Evolutionary conservation across 2,888 invertebrate species (phyloP).

Genomic region (Pristionchus exspectatus): DNA sequence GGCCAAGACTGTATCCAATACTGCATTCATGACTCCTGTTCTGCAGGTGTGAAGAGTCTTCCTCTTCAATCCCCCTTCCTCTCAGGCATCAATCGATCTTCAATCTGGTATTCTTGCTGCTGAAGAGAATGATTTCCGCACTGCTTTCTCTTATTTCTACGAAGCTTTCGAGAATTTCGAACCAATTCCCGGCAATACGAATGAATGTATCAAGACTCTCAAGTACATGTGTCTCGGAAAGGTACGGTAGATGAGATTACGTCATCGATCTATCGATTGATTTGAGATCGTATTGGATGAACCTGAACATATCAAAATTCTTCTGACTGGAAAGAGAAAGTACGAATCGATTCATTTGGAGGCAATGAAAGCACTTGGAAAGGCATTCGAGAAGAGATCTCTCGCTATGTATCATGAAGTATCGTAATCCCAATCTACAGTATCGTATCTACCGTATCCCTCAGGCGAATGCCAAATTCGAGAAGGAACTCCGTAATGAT

Average conservation of each 20-base stretch:
- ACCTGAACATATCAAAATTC: constrained; percentile 44
- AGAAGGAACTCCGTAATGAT: constrained; percentile 43
- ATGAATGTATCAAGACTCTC: constrained; percentile 45
- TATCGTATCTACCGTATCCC: background rate
- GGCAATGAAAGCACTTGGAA: constrained; percentile 49
- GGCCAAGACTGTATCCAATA: constrained; percentile 53
- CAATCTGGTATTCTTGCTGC: constrained; percentile 50
- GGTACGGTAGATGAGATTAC: constrained; percentile 25
- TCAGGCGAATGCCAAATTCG: constrained; percentile 48
- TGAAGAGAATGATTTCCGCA: constrained; percentile 53
- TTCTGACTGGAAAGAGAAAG: constrained; percentile 39
- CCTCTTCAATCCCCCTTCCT: background rate
- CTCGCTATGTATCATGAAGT: constrained; percentile 51
- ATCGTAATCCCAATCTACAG: background rate
- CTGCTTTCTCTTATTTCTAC: constrained; percentile 52
- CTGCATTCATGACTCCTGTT: constrained; percentile 33
- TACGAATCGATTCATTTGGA: constrained; percentile 44
- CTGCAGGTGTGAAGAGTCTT: background rate
- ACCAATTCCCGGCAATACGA: background rate
- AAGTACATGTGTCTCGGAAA: constrained; percentile 54
- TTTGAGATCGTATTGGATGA: constrained; percentile 48
- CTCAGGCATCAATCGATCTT: constrained; percentile 51
- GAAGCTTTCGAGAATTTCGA: constrained; percentile 53
- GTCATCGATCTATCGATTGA: background rate
- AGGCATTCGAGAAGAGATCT: constrained; percentile 55